Percentiles rank a stretch among this genome's conserved stretches.
These are phyloP conservation scores for Nannoperca australis DNA, from an alignment of 2,797 vertebrate species.

Conservation along the genomic window DNA sequence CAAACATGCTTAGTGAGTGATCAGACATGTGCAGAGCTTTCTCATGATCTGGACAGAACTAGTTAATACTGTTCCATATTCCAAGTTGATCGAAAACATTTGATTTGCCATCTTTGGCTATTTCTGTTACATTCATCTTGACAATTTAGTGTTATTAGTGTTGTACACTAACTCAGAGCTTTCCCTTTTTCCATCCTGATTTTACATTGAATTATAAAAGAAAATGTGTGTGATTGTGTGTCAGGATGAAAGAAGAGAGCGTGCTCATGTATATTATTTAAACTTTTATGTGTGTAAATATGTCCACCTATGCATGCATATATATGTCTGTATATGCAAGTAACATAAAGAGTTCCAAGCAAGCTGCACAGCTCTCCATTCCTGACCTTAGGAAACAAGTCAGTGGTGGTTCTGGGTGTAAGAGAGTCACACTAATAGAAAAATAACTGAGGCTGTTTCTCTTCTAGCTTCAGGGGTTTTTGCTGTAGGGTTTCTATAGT, in stretches of 20 bases:
- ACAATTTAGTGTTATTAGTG: background rate
- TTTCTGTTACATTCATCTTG: background rate
- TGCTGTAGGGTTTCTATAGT: background rate
- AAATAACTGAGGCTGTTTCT: slow-evolving; percentile 26
- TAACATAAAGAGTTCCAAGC: background rate
- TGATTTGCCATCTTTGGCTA: background rate
- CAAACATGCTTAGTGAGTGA: slow-evolving; percentile 40
- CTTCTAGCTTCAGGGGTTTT: background rate
- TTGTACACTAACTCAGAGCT: background rate
- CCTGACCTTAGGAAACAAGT: slow-evolving; percentile 41
- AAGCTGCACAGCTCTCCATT: slow-evolving; percentile 16
- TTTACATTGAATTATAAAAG: background rate
- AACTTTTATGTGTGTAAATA: background rate
- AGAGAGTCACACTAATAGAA: slow-evolving; percentile 18
- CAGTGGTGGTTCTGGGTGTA: slow-evolving; percentile 13
- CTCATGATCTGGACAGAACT: slow-evolving; percentile 25
- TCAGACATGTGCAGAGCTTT: slow-evolving; percentile 28
- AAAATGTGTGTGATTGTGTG: background rate
- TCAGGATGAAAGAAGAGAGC: background rate
- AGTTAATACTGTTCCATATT: slow-evolving; percentile 1
- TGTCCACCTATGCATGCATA: background rate
- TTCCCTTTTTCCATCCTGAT: background rate
- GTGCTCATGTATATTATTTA: background rate
- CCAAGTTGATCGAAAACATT: background rate
- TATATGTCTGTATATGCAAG: background rate